Evolutionary conservation across 2,888 invertebrate species (phyloP), one percentile per base, ranked within the genome.

Genomic region (Amiota communis): DNA sequence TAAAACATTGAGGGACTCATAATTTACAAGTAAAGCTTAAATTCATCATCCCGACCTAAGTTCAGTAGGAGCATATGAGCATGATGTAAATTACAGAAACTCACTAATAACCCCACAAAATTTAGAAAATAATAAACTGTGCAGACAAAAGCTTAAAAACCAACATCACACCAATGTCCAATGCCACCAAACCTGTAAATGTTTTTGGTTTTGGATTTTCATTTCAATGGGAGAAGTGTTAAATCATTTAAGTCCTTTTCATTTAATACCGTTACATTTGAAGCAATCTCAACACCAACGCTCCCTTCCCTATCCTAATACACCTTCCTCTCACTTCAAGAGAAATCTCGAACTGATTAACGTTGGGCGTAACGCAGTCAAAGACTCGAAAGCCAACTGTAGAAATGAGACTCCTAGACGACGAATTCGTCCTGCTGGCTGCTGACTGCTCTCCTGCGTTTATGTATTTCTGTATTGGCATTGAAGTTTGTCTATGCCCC

Each of bases 181-280:
- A 36, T 2, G 36, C 36, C 8, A 36, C 36, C 6, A 4, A 51
- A 51, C 12, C 1, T 12, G 53, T 11, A 0, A 51, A 8, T 59
- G 59, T 59, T 59, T 17, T 20, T 36, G 36, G 8, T 59, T 59
- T 20, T 20, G 59, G 9, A 20, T 59, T 59, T 59, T 59, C 23
- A 59, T 59, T 59, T 15, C 20, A 17, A 20, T 59, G 8, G 9
- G 36, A 64, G 69, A 72, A 73, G 76, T 76, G 72, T 76, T 74
- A 74, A 76, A 76, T 74, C 74, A 74, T 76, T 76, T 76, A 72
- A 76, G 70, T 74, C 72, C 74, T 68, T 72, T 64, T 69, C 69
- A 67, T 23, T 36, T 51, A 13, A 63, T 63, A 53, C 53, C 53
- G 53, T n/a, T 71, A 56, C 56, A 59, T 57, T 59, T 69, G 4